Conservation (phyloP, 2,797 vertebrate genomes). For the Chrosomus eos region DNA sequence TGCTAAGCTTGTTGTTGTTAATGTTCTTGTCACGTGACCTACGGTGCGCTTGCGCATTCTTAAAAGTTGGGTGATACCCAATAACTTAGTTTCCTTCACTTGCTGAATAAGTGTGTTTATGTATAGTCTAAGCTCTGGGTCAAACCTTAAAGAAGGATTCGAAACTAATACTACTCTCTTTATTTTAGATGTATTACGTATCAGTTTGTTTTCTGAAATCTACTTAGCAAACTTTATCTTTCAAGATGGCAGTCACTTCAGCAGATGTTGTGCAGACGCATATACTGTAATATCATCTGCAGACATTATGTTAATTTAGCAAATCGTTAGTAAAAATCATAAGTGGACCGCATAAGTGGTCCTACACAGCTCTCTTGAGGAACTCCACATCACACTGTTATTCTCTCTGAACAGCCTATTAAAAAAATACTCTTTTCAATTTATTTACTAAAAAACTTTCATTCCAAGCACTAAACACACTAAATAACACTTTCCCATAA, state of each 20-base stretch:
- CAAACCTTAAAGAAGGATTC: no score
- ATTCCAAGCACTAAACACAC: background rate
- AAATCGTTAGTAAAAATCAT: conserved; percentile 23
- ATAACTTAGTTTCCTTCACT: background rate
- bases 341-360: background rate
- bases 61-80: background rate
- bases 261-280: background rate
- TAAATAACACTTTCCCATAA: background rate
- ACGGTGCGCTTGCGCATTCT: no score
- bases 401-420: no score
- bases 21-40: no score
- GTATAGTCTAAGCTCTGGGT: no score
- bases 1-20: no score
- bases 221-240: conserved; percentile 9
- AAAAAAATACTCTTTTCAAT: no score
- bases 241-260: background rate
- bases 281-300: conserved; percentile 2
- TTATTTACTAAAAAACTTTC: no score
- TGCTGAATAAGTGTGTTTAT: background rate
- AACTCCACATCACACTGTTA: conserved; percentile 22
- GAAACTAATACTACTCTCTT: conserved; percentile 35
- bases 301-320: background rate
- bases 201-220: conserved; percentile 11
- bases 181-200: conserved; percentile 24
- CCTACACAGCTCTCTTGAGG: background rate